Evolutionary conservation across 2,113 vertebrate genomes (phyloP).

Genomic region (Progne subis): DNA sequence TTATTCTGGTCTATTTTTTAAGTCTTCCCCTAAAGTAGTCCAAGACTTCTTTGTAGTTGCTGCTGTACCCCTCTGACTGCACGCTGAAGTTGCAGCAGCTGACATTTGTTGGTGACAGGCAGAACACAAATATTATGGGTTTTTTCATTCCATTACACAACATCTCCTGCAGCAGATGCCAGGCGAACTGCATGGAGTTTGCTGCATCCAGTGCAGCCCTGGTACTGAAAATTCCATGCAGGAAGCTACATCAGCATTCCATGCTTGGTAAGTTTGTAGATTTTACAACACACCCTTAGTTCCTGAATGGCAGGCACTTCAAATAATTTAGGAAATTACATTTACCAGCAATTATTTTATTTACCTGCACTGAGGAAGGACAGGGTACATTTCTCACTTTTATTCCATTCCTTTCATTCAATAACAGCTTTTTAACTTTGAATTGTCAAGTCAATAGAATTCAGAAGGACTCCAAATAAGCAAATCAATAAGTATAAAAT

Average conservation of each 20-base stretch:
- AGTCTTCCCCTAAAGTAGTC: background rate
- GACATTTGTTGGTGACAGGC: conserved; percentile 5
- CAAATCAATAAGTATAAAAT: background rate
- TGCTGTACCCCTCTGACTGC: background rate
- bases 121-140: background rate
- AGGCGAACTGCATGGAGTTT: background rate
- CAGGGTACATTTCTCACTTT: background rate
- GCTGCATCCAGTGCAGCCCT: background rate
- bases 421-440: background rate
- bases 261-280: background rate
- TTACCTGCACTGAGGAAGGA: background rate
- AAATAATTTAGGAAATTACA: background rate
- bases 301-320: background rate
- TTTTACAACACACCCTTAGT: background rate
- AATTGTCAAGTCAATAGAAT: background rate
- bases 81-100: background rate
- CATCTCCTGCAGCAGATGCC: background rate
- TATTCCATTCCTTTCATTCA: background rate
- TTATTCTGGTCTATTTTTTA: background rate
- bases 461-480: background rate
- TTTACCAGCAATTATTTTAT: background rate
- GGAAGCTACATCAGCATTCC: background rate
- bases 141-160: conserved; percentile 15
- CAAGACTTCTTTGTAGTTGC: conserved; percentile 11
- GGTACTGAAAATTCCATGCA: background rate